Evolutionary conservation across 1,140 invertebrate species (phyloP), one percentile per base, ranked within the genome.

Genomic region (Marisa cornuarietis): DNA sequence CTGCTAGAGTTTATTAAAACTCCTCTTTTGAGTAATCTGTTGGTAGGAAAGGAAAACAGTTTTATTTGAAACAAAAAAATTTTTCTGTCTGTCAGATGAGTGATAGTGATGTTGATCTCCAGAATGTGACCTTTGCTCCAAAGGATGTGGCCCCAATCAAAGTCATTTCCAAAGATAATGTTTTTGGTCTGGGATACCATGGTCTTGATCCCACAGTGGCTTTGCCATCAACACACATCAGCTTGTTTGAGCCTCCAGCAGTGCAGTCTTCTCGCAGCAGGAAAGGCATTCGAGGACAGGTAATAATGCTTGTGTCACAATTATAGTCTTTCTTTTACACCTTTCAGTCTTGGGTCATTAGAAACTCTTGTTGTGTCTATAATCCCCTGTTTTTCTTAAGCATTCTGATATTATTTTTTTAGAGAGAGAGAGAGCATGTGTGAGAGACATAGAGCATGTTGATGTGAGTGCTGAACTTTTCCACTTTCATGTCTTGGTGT

Each of bases 131-230:
- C 66, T 85, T 85, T 82, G 95, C 96, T n/a, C 96, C 96, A 11
- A 94, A 95, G 88, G 96, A 98, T 72, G 85, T 88, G 22, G 93
- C 94, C 80, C 93, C 94, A 16, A 93, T 94, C 82, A 82, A 94
- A 11, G 93, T 95, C 78, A 92, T 92, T 58, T 93, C 95, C 51
- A 98, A 99, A 91, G 93, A 94, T 76, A 89, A 93, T 84, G 82
- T 89, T 16, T 91, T 93, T 90, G 93, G 93, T 0, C 92, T 99
- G 66, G 98, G 97, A 4, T 99, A 99, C 87, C 92, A 91, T n/a
- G 96, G 96, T 1, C 89, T 99, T 54, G 84, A 91, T 82, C 82
- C 86, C 0, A 83, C 74, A 24, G 75, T 81, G 31, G 87, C 87
- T 7, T 81, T 91, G 8, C 81, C 83, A 13, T 83, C 83, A n/a